Percentiles rank a stretch among this genome's conserved stretches.
Conservation (phyloP, 2,113 vertebrate species). For the Chlamydotis undulata region DNA sequence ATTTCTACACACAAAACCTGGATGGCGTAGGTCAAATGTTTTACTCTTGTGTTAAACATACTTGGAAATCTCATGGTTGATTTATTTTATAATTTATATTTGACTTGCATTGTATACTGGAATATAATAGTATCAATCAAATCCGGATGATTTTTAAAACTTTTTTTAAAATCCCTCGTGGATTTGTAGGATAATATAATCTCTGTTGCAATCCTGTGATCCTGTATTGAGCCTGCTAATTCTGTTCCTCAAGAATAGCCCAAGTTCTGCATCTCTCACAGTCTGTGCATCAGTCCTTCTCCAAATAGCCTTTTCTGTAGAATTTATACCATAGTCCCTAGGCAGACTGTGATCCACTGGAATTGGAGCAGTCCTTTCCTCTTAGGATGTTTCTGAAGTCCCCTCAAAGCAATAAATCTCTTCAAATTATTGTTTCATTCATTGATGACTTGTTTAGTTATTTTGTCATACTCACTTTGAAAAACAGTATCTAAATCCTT, state of each 20-base stretch:
- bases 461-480: background rate
- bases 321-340: background rate
- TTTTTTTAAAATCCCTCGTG: background rate
- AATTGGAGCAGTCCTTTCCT: background rate
- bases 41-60: slow-evolving; percentile 26
- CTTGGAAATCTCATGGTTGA: background rate
- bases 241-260: background rate
- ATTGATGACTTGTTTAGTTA: background rate
- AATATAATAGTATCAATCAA: background rate
- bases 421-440: background rate
- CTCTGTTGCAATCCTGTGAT: background rate
- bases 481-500: background rate
- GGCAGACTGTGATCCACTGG: background rate
- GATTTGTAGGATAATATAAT: background rate
- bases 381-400: background rate
- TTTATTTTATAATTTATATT: background rate
- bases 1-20: slow-evolving; percentile 26
- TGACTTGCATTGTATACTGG: background rate
- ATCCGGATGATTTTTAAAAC: background rate
- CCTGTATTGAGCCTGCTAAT: background rate
- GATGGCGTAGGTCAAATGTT: slow-evolving; percentile 47
- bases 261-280: background rate
- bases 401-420: background rate
- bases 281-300: slow-evolving; percentile 6
- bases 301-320: background rate